Evolutionary conservation across 2,113 vertebrate genomes (phyloP).

Genomic region (Petrocephalus zakoni): DNA sequence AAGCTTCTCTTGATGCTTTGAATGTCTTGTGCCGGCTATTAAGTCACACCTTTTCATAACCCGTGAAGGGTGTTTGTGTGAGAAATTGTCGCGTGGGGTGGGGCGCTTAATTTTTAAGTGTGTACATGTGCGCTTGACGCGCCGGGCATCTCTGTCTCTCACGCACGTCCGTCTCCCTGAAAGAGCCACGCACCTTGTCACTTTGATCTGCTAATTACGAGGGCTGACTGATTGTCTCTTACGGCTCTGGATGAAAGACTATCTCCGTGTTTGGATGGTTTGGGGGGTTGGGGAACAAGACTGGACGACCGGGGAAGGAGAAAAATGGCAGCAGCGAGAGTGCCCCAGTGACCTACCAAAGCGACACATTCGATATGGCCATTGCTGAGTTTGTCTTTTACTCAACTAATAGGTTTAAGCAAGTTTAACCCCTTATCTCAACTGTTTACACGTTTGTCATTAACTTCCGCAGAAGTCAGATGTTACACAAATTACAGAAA

Average conservation of each 20-base stretch:
- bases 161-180: slow-evolving; percentile 37
- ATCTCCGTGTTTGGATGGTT: background rate
- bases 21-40: slow-evolving; percentile 55
- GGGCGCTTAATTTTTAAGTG: slow-evolving; percentile 55
- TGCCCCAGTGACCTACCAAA: background rate
- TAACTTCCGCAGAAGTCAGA: background rate
- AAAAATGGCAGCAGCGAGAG: background rate
- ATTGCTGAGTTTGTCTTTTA: background rate
- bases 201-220: slow-evolving; percentile 66
- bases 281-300: background rate
- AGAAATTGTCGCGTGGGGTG: slow-evolving; percentile 12
- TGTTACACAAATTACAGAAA: background rate
- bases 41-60: slow-evolving; percentile 58
- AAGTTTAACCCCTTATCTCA: background rate
- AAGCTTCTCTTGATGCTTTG: slow-evolving; percentile 49
- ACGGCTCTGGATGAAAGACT: slow-evolving; percentile 19
- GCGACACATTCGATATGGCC: background rate
- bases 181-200: slow-evolving; percentile 43
- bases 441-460: background rate
- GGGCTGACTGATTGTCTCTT: slow-evolving; percentile 59
- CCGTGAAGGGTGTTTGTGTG: slow-evolving; percentile 37
- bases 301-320: background rate
- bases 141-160: slow-evolving; percentile 30
- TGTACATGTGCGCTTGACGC: slow-evolving; percentile 60
- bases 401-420: background rate